phyloP scores from a whole-genome alignment of 1,140 invertebrate genomes.

The Triops cancriformis region DNA sequence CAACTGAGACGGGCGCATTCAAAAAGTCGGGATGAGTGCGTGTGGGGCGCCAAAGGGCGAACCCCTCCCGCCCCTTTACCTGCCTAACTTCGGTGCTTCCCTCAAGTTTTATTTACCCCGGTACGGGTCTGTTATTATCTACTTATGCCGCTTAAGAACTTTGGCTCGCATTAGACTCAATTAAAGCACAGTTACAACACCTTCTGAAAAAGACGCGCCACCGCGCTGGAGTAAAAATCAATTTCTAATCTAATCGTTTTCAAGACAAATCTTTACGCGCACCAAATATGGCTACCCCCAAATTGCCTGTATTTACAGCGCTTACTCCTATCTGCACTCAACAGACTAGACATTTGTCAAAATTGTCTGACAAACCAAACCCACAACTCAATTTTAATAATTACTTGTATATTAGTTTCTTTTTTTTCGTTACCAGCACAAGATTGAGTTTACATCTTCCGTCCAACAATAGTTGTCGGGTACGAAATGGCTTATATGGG shows the following conservation, averaged over 20 bases:
- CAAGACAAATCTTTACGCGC: neutral
- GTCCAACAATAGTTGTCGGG: too few relatives aligned
- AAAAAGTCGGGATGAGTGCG: neutral
- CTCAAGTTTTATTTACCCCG: neutral
- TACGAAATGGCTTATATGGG: too few relatives aligned
- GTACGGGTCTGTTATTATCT: neutral
- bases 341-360: neutral
- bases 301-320: neutral
- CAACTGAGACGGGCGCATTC: neutral
- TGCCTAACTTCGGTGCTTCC: neutral
- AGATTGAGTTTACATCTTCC: too few relatives aligned
- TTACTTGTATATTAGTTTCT: too few relatives aligned
- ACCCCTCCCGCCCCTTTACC: slow-evolving; percentile 2
- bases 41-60: slow-evolving; percentile 11
- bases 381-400: too few relatives aligned
- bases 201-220: neutral
- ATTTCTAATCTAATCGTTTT: neutral
- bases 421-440: too few relatives aligned
- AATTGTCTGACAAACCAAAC: too few relatives aligned
- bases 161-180: neutral
- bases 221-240: neutral
- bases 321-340: neutral
- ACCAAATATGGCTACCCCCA: neutral
- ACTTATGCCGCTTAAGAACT: neutral
- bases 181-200: neutral